Base-by-base conservation (phyloP, 2,113 vertebrate species). In the Benitochromis conjunctus region DNA sequence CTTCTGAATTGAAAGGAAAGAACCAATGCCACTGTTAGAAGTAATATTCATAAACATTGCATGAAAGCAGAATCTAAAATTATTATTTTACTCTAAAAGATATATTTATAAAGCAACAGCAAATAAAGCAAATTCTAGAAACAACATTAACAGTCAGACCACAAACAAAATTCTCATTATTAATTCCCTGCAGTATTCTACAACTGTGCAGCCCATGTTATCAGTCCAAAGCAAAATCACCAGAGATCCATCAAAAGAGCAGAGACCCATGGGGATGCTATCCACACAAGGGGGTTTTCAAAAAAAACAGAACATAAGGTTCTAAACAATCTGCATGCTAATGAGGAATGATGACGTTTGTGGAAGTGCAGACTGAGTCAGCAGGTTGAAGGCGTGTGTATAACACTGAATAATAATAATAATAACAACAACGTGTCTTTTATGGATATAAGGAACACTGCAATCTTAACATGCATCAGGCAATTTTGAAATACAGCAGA, bases 321-420 rank as follows among this genome's bases (percentile, higher is more conserved):
- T 87, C 41, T 5, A 57, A 58, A 81, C 80, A 86, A 86, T 81
- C 81, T 81, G 83, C 78, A 88, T 80, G 12, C 51, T 36, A 84
- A 89, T 76, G 79, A 82, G 56, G 54, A 26, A 58, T 6, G 54
- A 48, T 80, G 83, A 82, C 34, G 24, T 89, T 36, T 80, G 84
- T 81, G 81, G 80, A 54, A 83, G 57, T 7, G 31, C 24, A 82
- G 31, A 62, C 26, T 90, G 89, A 94, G 83, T 93, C 91, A 91
- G 91, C 91, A 91, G 80, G 48, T 77, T 82, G 21, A 46, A 53
- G 29, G 62, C 79, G 46, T 31, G 31, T 34, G 76, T 41, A 26
- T 81, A 56, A 43, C 18, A 3, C 74, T 26, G n/a, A 48, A 13
- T 76, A 76, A 54, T 54, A 54, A 79, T 12, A 64, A 13, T 76